Base-by-base conservation (phyloP, 2,113 vertebrate genomes). In the Leptobrachium ailaonicum region DNA sequence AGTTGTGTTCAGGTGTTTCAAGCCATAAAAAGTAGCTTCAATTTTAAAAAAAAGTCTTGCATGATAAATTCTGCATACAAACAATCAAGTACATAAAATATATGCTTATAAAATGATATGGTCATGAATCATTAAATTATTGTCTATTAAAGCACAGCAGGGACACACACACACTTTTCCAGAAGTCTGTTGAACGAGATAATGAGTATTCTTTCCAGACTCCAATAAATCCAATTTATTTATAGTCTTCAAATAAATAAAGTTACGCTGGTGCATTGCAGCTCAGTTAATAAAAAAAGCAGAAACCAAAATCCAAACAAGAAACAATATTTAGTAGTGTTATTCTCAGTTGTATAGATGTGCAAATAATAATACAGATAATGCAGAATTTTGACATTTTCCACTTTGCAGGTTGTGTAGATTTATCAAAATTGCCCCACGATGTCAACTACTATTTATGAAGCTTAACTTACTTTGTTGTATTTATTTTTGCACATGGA, bases 141-240 rank as follows among this genome's bases (percentile, higher is more conserved):
- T 60, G 13, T 3, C 10, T 3, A 60, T 60, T 60, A 60, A 60
- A 12, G 56, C 56, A 58, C 56, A 58, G 56, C 56, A 60, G 56
- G 56, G 10, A 12, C 56, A 60, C 56, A 60, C 56, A 60, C 56
- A 50, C 47, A 60, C 56, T 12, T 60, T 13, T 60, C 56, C 56
- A 60, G 13, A 60, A 14, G 56, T 60, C 56, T 60, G 11, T 60
- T 12, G 4, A 12, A 60, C 9, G 56, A 14, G 11, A 60, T 60
- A 60, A 60, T 60, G 56, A 60, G 56, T 60, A 60, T 60, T 60
- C 13, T 60, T 14, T 60, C 56, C 56, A 60, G 56, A 60, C 3
- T 60, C 56, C 56, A 60, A 60, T 60, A 60, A 60, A 60, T 60
- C 3, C 56, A 13, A 60, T 60, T 60, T 60, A 60, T 60, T 60